Base-by-base conservation (phyloP, 2,888 invertebrate genomes). In the Luffia ferchaultella region DNA sequence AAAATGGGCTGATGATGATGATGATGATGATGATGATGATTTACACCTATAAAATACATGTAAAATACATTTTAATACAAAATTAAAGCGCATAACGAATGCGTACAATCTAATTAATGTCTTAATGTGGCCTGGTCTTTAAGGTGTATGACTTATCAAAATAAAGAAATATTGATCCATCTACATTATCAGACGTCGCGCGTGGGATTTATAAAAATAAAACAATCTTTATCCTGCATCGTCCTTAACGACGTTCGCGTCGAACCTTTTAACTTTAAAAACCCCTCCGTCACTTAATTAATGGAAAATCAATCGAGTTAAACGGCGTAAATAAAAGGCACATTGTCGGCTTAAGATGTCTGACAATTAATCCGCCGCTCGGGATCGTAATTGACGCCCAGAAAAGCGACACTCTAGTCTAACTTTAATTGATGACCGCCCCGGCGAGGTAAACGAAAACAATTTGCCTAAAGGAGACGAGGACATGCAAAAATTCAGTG, bases 241-340 rank as follows among this genome's bases (percentile, higher is more conserved):
- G 30, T 30, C 30, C 30, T n/a, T 30, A 30, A 3, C 30, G 30
- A 12, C 3, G 30, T 12, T 30, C 30, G 3, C 12, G 12, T 3
- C 30, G 30, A 7, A 12, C 5, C 5, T 12, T 30, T 30, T 30
- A 30, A 30, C 5, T 30, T 30, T 30, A 30, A 30, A 30, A 30
- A 12, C 3, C 12, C 30, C 30, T 3, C 30, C 12, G 30, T 30
- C 30, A 42, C 18, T 46, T 30, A 48, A 48, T 48, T 48, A 48
- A 41, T 48, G 42, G 41, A 17, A 48, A 48, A 48, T 42, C 48
- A 16, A 41, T 48, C 48, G 41, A 48, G 41, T 46, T 48, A 48
- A 41, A 42, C 41, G 17, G 20, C 41, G 42, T 48, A 48, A 48
- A 48, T 48, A 48, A 48, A 48, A 48, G 40, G 17, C 18, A 7